Percentiles rank a stretch among this genome's conserved stretches.
phyloP scores from a whole-genome alignment of 2,113 vertebrate genomes.

The Pitta sordida region DNA sequence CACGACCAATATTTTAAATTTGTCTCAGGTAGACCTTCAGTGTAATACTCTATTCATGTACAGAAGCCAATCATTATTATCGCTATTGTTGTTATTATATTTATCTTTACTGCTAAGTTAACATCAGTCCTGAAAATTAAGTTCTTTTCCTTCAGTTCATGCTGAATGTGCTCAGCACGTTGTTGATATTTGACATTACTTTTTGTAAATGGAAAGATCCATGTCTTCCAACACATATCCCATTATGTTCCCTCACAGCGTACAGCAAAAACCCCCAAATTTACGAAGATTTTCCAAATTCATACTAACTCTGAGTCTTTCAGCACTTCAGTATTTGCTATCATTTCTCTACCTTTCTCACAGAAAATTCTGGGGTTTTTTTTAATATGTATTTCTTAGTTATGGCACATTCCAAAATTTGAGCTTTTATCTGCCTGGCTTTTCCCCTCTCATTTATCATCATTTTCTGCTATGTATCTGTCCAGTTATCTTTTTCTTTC shows the following conservation, averaged over 20 bases:
- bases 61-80: background rate
- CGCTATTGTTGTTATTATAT: background rate
- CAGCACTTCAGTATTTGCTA: background rate
- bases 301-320: background rate
- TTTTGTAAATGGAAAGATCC: background rate
- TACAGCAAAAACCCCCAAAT: background rate
- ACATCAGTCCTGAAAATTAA: background rate
- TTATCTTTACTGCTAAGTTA: background rate
- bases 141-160: background rate
- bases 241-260: background rate
- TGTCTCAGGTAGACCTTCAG: background rate
- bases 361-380: background rate
- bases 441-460: constrained; percentile 70
- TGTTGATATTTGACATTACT: background rate
- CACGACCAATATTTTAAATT: background rate
- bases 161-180: accelerated
- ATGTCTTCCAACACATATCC: background rate
- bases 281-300: background rate
- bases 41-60: background rate
- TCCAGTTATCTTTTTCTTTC: constrained; percentile 73
- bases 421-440: constrained; percentile 35
- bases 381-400: background rate
- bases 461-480: constrained; percentile 72
- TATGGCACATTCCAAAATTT: constrained; percentile 52
- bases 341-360: background rate